A percentile compares a stretch with the other conserved stretches of the same genome.
Evolutionary conservation across 2,888 invertebrate species (phyloP).

Genomic region (Sphaeridia pumilis): DNA sequence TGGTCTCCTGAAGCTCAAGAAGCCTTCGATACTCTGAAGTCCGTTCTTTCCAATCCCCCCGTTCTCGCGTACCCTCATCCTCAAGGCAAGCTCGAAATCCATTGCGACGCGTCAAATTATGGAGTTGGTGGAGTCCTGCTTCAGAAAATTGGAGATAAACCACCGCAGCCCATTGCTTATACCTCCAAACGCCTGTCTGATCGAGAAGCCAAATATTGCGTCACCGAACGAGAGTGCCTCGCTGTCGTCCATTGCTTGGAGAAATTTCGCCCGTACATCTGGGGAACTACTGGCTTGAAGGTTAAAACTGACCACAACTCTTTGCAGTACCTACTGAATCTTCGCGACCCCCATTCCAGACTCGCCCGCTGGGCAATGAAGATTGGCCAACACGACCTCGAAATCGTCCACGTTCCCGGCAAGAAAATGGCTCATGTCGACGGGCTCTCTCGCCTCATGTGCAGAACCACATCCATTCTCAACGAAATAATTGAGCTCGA

Average conservation of each 20-base stretch:
- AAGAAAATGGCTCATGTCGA: conserved; percentile 39
- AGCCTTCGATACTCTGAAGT: conserved; percentile 10
- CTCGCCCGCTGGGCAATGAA: conserved; percentile 41
- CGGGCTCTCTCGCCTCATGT: conserved; percentile 36
- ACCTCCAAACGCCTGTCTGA: conserved; percentile 20
- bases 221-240: conserved; percentile 40
- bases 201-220: conserved; percentile 39
- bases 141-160: conserved; percentile 23
- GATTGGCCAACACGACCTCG: conserved; percentile 39
- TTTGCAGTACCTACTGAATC: conserved; percentile 40
- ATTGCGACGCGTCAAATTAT: conserved; percentile 28
- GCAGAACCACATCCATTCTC: neutral
- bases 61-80: neutral
- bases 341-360: conserved; percentile 40
- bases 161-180: conserved; percentile 17
- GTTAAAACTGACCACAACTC: conserved; percentile 42
- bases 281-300: conserved; percentile 36
- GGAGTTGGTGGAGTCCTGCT: conserved; percentile 35
- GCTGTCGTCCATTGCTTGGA: conserved; percentile 38
- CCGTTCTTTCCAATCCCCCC: neutral
- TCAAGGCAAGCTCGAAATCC: neutral
- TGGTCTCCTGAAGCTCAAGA: conserved; percentile 5
- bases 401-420: conserved; percentile 39
- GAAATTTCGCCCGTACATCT: conserved; percentile 40
- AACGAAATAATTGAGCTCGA: neutral